A percentile compares a stretch with the other conserved stretches of the same genome.
phyloP scores from a whole-genome alignment of 2,888 invertebrate species.

The Cecidostiba fungosa region DNA sequence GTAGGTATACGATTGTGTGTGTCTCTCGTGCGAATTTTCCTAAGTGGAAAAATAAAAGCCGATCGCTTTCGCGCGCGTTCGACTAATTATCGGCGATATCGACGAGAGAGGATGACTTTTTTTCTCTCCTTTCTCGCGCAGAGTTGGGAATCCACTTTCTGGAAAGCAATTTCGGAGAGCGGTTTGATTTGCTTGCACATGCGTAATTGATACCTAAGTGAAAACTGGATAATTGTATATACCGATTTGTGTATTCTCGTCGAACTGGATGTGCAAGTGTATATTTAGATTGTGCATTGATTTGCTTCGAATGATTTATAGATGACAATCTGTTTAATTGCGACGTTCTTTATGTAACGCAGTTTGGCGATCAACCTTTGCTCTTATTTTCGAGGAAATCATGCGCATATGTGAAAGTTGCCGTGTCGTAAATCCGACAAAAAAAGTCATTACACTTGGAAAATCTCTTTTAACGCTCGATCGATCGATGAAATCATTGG shows the following conservation, averaged over 20 bases:
- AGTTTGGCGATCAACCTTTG: neutral
- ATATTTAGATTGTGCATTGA: neutral
- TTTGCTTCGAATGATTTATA: neutral
- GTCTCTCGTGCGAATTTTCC: slow-evolving; percentile 25
- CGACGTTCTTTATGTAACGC: neutral
- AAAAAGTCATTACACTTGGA: neutral
- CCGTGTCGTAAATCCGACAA: neutral
- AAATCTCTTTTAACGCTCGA: neutral
- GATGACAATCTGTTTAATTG: neutral
- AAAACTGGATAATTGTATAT: neutral
- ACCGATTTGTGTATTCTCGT: too few species aligned
- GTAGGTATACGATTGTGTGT: neutral
- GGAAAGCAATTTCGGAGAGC: slow-evolving; percentile 11
- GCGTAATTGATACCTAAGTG: neutral
- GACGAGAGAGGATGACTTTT: neutral
- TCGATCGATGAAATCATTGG: neutral
- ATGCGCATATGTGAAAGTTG: slow-evolving; percentile 2
- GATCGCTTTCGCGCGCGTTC: slow-evolving; percentile 10
- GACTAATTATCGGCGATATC: slow-evolving; percentile 52
- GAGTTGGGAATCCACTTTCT: neutral
- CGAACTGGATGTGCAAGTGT: neutral
- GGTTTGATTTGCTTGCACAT: neutral
- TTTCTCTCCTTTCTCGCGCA: slow-evolving; percentile 8
- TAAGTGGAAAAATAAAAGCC: neutral
- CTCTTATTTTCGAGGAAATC: neutral